These are phyloP conservation scores for Thaleichthys pacificus DNA, from an alignment of 2,797 vertebrate species.

Conservation along the genomic window DNA sequence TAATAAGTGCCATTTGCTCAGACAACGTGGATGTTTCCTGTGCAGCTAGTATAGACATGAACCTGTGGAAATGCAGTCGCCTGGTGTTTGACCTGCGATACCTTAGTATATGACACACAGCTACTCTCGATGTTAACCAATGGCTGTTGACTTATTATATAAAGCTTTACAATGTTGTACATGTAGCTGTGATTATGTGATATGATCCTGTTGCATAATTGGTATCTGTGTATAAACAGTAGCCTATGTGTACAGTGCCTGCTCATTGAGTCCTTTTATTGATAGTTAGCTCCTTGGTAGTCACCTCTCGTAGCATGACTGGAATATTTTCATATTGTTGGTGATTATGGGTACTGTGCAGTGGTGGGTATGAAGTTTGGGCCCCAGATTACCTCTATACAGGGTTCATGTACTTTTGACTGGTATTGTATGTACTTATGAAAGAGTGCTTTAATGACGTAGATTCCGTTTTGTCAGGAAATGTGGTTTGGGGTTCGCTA, in stretches of 20 bases:
- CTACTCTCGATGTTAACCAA: background rate
- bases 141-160: constrained; percentile 30
- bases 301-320: constrained; percentile 45
- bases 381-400: constrained; percentile 22
- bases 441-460: background rate
- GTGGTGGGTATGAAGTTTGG: constrained; percentile 22
- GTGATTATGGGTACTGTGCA: constrained; percentile 40
- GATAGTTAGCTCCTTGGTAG: constrained; percentile 1
- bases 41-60: background rate
- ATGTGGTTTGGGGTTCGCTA: constrained; percentile 25
- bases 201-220: constrained; percentile 3
- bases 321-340: constrained; percentile 29
- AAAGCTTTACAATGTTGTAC: background rate
- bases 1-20: constrained; percentile 18
- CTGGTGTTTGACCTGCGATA: background rate
- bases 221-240: background rate
- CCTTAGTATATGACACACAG: background rate
- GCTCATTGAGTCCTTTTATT: background rate
- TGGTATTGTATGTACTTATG: constrained; percentile 13
- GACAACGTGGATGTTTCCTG: background rate
- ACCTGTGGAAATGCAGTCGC: background rate
- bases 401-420: background rate
- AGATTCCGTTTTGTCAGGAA: constrained; percentile 8
- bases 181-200: constrained; percentile 5
- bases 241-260: background rate